Percentiles rank a stretch among this genome's conserved stretches.
Conservation (phyloP, 2,888 invertebrate species). For the Ochropleura leucogaster region DNA sequence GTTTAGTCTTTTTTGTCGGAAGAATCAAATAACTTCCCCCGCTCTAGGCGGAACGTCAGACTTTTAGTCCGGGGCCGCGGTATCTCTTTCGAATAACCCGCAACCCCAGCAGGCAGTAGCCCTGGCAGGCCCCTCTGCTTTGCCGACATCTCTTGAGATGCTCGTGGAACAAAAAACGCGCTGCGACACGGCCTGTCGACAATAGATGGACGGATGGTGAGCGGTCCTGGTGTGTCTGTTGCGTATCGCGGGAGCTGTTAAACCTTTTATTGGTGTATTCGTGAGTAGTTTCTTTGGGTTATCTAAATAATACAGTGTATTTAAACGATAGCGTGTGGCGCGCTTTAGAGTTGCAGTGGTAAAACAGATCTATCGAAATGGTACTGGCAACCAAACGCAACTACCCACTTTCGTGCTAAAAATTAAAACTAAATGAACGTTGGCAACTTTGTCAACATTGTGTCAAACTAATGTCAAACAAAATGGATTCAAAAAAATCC, state of each 20-base stretch:
- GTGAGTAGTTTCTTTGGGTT: neutral
- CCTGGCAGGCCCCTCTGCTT: too few species aligned
- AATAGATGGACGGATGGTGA: too few species aligned
- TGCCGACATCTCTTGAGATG: too few species aligned
- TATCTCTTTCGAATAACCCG: too few species aligned
- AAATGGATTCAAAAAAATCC: constrained; percentile 24
- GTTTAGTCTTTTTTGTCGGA: too few species aligned
- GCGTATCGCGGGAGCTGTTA: neutral
- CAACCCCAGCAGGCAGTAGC: too few species aligned
- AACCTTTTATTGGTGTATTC: neutral
- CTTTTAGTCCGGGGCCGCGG: too few species aligned
- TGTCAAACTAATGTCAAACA: constrained; percentile 29
- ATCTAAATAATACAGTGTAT: neutral
- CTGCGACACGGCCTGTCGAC: too few species aligned
- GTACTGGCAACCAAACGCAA: constrained; percentile 18
- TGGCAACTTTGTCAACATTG: constrained; percentile 8
- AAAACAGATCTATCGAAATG: neutral
- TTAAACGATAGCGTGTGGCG: neutral
- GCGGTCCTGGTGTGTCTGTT: too few species aligned
- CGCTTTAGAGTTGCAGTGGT: neutral
- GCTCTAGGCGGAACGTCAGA: too few species aligned
- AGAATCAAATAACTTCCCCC: too few species aligned
- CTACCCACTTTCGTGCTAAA: neutral
- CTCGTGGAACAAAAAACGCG: too few species aligned
- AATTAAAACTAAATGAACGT: constrained; percentile 8